Evolutionary conservation across 2,113 vertebrate genomes (phyloP).

Genomic region (Meriones unguiculatus): DNA sequence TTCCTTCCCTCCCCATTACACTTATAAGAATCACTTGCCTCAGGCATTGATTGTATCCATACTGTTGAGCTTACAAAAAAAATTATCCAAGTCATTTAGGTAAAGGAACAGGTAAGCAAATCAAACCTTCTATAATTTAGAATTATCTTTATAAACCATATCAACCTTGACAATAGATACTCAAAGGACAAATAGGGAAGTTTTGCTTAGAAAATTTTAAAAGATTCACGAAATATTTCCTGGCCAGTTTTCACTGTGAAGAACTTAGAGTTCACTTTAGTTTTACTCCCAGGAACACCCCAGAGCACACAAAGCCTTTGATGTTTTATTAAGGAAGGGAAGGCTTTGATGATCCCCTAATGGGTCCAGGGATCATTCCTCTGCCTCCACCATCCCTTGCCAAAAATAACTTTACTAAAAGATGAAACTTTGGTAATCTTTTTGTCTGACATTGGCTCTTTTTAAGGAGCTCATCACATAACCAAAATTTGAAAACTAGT

Average conservation of each 20-base stretch:
- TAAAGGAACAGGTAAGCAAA: not conserved
- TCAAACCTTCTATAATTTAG: not conserved
- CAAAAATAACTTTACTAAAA: not conserved
- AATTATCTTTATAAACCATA: not conserved
- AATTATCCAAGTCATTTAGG: not conserved
- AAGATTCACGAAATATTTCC: constrained; percentile 37
- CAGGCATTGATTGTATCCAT: not conserved
- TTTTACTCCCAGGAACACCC: constrained; percentile 20
- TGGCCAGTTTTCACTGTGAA: not conserved
- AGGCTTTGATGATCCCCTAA: constrained; percentile 27
- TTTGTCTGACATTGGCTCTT: not conserved
- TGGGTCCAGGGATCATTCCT: not conserved
- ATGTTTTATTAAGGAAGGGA: constrained; percentile 57
- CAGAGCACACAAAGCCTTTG: constrained; percentile 7
- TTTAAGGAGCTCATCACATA: not conserved
- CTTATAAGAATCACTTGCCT: not conserved
- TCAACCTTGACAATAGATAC: not conserved
- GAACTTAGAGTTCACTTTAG: constrained; percentile 19
- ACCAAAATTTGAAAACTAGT: constrained; percentile 4
- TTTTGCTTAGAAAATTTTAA: not conserved
- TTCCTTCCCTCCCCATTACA: not conserved
- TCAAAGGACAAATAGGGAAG: not conserved
- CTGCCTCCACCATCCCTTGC: not conserved
- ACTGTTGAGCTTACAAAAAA: not conserved
- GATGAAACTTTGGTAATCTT: not conserved